Evolutionary conservation across 1,140 invertebrate species (phyloP), one percentile per base, ranked within the genome.

Genomic region (Tetraneura akinire): DNA sequence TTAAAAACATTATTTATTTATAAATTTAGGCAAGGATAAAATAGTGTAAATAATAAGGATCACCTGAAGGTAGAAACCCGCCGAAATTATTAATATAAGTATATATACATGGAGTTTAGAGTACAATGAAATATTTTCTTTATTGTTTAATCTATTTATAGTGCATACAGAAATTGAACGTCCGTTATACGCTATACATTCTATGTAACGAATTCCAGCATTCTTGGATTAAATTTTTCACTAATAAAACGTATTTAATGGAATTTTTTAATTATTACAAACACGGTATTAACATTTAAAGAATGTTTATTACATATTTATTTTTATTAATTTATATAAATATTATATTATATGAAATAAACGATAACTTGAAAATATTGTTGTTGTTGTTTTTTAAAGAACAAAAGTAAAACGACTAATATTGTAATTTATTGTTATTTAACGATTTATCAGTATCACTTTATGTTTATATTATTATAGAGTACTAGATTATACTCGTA

Each of bases 211-310:
- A 68, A 68, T 68, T 68, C 42, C 42, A 68, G 14, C 66, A 47
- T 47, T 68, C 66, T 47, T 26, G 14, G 32, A 16, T 68, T 18
- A 11, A 10, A 68, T 68, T 47, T 68, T 68, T 45, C n/a, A 1
- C 0, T 11, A 42, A 14, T 18, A 64, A 68, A 45, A n/a, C 21
- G 37, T 45, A 47, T 68, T 47, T 26, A 47, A 16, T 42, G 42
- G 66, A 68, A 68, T 68, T 47, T 68, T 47, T 47, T 68, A 68
- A 68, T 68, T 68, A 68, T 68, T 47, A 16, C 1, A 10, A 47
- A n/a, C 14, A 16, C 42, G 66, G 60, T n/a, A n/a, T 10, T 68
- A 45, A 26, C 42, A 68, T 68, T 68, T 68, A 14, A 9, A 23
- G 37, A 68, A 68, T 23, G 8, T 26, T 26, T 68, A 47, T n/a